Percentiles rank a stretch among this genome's conserved stretches.
These are phyloP conservation scores for Caenorhabditis inopinata DNA, from an alignment of 1,140 invertebrate genomes.

Conservation along the genomic window DNA sequence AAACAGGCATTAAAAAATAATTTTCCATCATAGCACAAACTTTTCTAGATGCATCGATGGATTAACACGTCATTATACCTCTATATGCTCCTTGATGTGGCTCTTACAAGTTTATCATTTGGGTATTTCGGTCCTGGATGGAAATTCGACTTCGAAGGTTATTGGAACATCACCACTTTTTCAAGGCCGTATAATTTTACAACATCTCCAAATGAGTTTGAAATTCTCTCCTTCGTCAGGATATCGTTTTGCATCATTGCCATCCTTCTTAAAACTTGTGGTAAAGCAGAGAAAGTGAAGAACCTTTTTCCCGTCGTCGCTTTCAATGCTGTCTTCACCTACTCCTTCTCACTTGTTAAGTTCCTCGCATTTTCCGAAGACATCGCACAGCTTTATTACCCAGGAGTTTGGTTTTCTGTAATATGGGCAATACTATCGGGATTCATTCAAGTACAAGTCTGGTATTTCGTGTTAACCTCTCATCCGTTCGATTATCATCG, in stretches of 20 bases:
- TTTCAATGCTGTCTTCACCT: conserved; percentile 8
- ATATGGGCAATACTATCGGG: not conserved
- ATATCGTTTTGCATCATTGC: not conserved
- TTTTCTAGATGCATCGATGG: conserved; percentile 8
- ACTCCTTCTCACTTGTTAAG: conserved; percentile 40
- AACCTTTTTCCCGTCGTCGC: not conserved
- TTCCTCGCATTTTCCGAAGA: conserved; percentile 46
- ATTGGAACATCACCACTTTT: not conserved
- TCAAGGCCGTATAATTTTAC: not conserved
- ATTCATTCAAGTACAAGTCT: not conserved
- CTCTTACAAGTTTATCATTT: not conserved
- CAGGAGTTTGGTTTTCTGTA: conserved; percentile 39
- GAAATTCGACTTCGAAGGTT: not conserved
- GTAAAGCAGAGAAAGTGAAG: not conserved
- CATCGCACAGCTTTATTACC: conserved; percentile 12
- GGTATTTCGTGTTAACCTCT: conserved; percentile 18
- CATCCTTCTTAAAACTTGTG: not conserved
- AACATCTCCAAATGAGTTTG: not conserved
- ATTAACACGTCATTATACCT: conserved; percentile 2
- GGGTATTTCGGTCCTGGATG: not conserved
- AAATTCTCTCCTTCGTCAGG: not conserved
- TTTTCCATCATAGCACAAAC: not conserved
- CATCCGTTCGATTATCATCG: not conserved
- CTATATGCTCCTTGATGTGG: not conserved
- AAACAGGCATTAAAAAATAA: too few relatives aligned